A percentile compares a stretch with the other conserved stretches of the same genome.
Conservation (phyloP, 2,113 vertebrate genomes). For the Origma solitaria region DNA sequence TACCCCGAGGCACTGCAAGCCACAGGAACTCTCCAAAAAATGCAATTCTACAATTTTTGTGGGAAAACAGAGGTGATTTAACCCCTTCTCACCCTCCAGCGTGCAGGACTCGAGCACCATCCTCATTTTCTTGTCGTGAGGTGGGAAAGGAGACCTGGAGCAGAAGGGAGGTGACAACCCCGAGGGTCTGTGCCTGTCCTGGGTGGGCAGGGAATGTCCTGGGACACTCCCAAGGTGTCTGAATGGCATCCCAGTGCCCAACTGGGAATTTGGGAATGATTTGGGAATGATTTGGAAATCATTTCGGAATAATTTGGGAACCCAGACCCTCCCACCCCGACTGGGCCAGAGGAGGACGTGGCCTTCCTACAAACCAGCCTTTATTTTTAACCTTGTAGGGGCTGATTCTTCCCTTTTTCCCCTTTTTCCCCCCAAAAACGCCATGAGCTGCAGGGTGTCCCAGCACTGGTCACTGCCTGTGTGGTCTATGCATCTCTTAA, state of each 20-base stretch:
- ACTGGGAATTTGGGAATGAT: no score
- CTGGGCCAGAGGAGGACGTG: neutral
- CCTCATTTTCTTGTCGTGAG: no score
- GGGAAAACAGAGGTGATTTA: neutral
- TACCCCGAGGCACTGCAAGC: neutral
- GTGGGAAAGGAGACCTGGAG: neutral
- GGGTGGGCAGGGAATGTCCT: rapidly evolving
- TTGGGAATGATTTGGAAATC: no score
- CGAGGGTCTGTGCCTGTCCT: neutral
- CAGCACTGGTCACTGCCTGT: neutral
- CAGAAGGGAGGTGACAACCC: neutral
- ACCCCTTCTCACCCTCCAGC: rapidly evolving
- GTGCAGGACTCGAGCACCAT: no score
- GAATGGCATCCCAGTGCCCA: neutral
- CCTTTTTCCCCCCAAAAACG: rapidly evolving
- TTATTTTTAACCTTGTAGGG: neutral
- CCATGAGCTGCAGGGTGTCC: neutral
- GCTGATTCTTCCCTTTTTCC: neutral
- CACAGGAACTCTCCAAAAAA: neutral
- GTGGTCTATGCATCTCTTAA: neutral
- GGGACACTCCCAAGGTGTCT: neutral
- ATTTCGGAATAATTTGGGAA: no score
- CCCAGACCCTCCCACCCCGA: neutral
- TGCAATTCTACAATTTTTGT: neutral
- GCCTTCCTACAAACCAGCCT: neutral